phyloP scores from a whole-genome alignment of 2,797 vertebrate genomes.

The Amazona ochrocephala region DNA sequence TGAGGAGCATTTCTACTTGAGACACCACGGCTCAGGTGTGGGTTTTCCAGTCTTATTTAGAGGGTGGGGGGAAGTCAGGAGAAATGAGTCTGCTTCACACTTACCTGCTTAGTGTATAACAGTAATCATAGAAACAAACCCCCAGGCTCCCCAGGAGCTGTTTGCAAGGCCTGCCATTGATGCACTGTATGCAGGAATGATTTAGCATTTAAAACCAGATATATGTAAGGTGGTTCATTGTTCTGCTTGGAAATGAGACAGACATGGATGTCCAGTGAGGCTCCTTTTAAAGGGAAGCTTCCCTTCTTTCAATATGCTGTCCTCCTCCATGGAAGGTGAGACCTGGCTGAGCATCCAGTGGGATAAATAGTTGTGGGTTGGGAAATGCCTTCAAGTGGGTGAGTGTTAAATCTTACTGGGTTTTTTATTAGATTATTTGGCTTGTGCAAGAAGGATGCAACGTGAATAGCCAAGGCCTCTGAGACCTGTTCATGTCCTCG shows the following conservation, averaged over 20 bases:
- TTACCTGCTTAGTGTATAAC: not conserved
- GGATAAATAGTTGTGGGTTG: slow-evolving; percentile 9
- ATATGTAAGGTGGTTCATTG: not conserved
- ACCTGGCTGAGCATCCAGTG: not conserved
- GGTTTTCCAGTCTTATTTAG: not conserved
- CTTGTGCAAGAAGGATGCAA: not conserved
- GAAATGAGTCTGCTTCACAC: not conserved
- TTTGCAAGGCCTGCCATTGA: not conserved
- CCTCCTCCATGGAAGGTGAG: not conserved
- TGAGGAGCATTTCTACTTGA: not conserved
- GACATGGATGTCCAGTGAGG: not conserved
- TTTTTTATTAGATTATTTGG: not conserved
- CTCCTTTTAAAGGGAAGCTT: not conserved
- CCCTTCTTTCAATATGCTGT: not conserved
- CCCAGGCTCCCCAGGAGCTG: not conserved
- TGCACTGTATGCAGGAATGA: not conserved
- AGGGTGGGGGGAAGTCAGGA: not conserved
- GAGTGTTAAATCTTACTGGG: not conserved
- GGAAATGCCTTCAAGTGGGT: not conserved
- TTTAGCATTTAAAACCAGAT: slow-evolving; percentile 41
- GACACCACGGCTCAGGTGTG: not conserved
- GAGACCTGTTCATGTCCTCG: not conserved
- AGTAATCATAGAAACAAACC: not conserved
- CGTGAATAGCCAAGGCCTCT: not conserved
- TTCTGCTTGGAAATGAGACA: slow-evolving; percentile 16